A percentile compares a stretch with the other conserved stretches of the same genome.
Conservation (phyloP, 2,888 invertebrate genomes). For the Tachina grossa region DNA sequence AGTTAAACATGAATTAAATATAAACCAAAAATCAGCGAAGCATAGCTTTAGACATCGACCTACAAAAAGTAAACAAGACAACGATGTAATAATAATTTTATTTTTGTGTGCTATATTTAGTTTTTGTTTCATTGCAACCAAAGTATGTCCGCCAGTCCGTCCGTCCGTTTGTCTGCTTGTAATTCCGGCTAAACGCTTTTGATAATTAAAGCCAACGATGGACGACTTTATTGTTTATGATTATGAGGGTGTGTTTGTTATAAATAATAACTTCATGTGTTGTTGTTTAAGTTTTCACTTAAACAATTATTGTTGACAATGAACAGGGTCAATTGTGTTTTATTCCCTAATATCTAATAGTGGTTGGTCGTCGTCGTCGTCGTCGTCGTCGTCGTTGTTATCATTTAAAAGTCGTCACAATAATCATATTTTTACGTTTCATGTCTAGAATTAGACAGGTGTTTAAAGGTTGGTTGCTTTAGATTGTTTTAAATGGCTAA, state of each 20-base stretch:
- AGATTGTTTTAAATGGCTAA: conserved; percentile 23
- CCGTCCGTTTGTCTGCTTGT: conserved; percentile 24
- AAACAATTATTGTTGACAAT: conserved; percentile 47
- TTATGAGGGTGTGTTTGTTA: conserved; percentile 66
- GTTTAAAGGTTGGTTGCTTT: conserved; percentile 54
- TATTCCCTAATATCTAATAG: conserved; percentile 21
- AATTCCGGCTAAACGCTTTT: conserved; percentile 29
- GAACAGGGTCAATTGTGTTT: conserved; percentile 58
- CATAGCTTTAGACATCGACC: conserved; percentile 37
- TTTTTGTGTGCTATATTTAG: background rate
- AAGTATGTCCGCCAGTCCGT: conserved; percentile 13
- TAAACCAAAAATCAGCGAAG: conserved; percentile 72
- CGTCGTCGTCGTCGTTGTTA: conserved; percentile 29
- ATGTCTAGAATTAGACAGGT: conserved; percentile 59
- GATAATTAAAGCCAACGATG: conserved; percentile 18
- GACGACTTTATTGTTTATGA: conserved; percentile 33
- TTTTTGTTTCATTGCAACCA: background rate
- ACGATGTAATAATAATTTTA: conserved; percentile 7
- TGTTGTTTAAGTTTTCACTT: conserved; percentile 51
- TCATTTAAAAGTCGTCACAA: conserved; percentile 27
- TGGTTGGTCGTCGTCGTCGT: background rate
- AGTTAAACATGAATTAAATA: conserved; percentile 70
- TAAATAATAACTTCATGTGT: conserved; percentile 1
- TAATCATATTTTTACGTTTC: conserved; percentile 24
- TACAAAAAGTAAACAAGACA: conserved; percentile 9